Percentiles rank a stretch among this genome's conserved stretches.
These are phyloP conservation scores for Melipona beecheii DNA, from an alignment of 2,888 invertebrate species.

Conservation along the genomic window DNA sequence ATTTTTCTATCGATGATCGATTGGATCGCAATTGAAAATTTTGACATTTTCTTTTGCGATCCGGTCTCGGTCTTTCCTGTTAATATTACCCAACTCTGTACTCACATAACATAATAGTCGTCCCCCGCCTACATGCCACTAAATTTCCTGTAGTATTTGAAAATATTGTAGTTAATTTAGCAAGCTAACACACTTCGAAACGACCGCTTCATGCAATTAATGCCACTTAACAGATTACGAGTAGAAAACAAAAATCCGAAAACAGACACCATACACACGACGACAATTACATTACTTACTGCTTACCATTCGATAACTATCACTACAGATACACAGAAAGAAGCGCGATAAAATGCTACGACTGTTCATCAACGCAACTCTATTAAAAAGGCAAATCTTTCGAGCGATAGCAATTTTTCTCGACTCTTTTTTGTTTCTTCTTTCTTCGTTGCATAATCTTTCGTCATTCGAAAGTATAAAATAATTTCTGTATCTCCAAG, in stretches of 20 bases:
- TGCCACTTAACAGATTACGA: constrained; percentile 67
- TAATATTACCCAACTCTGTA: neutral
- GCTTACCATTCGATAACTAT: neutral
- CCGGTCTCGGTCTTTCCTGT: neutral
- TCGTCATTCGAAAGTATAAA: neutral
- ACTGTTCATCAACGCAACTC: constrained; percentile 17
- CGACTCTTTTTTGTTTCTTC: too few relatives aligned
- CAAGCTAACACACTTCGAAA: constrained; percentile 46
- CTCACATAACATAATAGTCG: neutral
- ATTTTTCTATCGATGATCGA: neutral
- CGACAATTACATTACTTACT: constrained; percentile 20
- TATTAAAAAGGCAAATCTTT: constrained; percentile 27
- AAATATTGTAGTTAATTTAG: constrained; percentile 29
- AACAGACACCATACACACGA: constrained; percentile 30
- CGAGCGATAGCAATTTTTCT: neutral
- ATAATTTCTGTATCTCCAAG: constrained; percentile 6
- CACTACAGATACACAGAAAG: constrained; percentile 6
- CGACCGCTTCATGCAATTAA: constrained; percentile 76
- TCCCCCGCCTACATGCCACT: neutral
- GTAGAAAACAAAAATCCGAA: constrained; percentile 5
- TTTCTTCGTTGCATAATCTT: neutral
- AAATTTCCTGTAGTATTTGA: constrained; percentile 29
- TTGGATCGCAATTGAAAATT: neutral
- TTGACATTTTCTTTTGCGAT: neutral
- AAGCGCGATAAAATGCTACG: neutral